phyloP scores from a whole-genome alignment of 2,888 invertebrate genomes.

The Odontocolon sp. region DNA sequence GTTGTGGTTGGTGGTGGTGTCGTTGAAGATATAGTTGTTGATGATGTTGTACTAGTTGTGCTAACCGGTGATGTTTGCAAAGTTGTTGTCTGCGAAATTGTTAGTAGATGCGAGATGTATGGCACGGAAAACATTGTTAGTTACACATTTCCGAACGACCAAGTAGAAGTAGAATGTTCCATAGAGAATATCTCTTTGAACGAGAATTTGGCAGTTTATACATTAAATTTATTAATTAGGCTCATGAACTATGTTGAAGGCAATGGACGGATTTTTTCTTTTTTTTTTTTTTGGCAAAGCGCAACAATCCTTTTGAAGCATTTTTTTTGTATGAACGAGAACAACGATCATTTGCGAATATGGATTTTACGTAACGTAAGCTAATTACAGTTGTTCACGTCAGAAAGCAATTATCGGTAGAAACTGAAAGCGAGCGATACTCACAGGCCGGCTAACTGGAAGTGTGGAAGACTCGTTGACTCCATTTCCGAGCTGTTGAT shows the following conservation, averaged over 20 bases:
- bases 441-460: constrained; percentile 47
- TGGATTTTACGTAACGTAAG: constrained; percentile 50
- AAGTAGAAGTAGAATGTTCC: neutral
- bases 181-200: neutral
- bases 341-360: constrained; percentile 34
- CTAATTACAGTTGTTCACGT: constrained; percentile 58
- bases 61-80: constrained; percentile 66
- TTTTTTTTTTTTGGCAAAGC: constrained; percentile 47
- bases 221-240: neutral
- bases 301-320: constrained; percentile 54
- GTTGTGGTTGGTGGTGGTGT: constrained; percentile 65
- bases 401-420: constrained; percentile 56
- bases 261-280: constrained; percentile 24
- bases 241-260: constrained; percentile 52
- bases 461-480: constrained; percentile 57
- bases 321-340: constrained; percentile 23
- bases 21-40: constrained; percentile 68
- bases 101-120: constrained; percentile 80
- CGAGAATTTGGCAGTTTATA: neutral
- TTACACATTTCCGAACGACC: constrained; percentile 66
- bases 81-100: constrained; percentile 79
- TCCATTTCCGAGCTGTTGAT: constrained; percentile 64
- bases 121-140: constrained; percentile 76
- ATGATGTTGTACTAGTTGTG: constrained; percentile 55
- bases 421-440: constrained; percentile 35